Conservation (phyloP, 2,888 invertebrate species). For the Polymixis flavicincta region DNA sequence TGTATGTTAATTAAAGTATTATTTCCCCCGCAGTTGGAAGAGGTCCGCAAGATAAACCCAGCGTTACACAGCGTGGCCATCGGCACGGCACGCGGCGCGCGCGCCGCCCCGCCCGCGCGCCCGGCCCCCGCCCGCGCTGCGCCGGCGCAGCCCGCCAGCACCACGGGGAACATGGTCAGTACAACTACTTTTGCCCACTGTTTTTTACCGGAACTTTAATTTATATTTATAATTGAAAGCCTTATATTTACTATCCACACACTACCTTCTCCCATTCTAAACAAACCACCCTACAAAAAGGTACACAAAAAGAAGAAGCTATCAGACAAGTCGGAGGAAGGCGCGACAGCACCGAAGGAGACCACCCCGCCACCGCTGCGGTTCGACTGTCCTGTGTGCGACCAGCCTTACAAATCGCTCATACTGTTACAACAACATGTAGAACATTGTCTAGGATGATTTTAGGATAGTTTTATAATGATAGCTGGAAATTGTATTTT, state of each 20-base stretch:
- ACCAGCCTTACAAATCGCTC: constrained; percentile 86
- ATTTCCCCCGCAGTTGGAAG: constrained; percentile 74
- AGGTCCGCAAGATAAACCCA: constrained; percentile 76
- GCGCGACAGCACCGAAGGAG: constrained; percentile 57
- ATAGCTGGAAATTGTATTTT: constrained; percentile 22
- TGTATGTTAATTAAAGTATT: neutral
- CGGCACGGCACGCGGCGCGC: neutral
- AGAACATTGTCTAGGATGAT: constrained; percentile 83
- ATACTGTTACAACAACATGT: constrained; percentile 90
- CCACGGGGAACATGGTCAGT: constrained; percentile 78
- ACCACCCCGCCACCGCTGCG: constrained; percentile 84
- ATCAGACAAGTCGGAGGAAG: constrained; percentile 52
- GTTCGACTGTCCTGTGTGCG: constrained; percentile 91
- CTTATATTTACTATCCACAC: neutral
- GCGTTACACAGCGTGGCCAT: constrained; percentile 70
- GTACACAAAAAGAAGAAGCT: constrained; percentile 82
- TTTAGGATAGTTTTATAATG: neutral
- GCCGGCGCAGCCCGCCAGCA: constrained; percentile 33
- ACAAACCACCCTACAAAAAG: constrained; percentile 56
- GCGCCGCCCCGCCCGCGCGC: constrained; percentile 18
- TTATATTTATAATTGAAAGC: too few relatives aligned
- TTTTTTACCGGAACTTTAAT: too few relatives aligned
- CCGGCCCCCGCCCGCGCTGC: neutral
- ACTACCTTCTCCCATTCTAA: constrained; percentile 20
- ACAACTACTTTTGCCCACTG: neutral